phyloP scores from a whole-genome alignment of 1,140 invertebrate species.

The Drosophila orosa region DNA sequence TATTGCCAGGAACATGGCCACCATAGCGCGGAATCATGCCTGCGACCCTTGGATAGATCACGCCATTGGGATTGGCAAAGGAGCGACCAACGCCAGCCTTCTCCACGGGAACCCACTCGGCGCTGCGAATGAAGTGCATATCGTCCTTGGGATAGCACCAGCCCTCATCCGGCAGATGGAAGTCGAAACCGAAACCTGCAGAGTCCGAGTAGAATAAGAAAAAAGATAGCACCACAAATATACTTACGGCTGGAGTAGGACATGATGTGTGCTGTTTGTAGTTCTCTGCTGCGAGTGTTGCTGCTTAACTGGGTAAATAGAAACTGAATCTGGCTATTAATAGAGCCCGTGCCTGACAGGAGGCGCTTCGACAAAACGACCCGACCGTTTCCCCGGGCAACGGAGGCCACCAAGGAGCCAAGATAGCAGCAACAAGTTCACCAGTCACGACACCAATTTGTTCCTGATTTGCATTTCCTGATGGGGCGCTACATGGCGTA shows the following conservation, averaged over 20 bases:
- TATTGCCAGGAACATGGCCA: slow-evolving; percentile 89
- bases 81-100: slow-evolving; percentile 67
- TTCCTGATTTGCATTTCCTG: slow-evolving; percentile 37
- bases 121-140: slow-evolving; percentile 86
- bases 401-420: slow-evolving; percentile 28
- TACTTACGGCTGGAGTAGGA: slow-evolving; percentile 67
- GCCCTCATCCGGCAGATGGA: slow-evolving; percentile 63
- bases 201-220: background rate
- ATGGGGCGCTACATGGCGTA: slow-evolving; percentile 22
- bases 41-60: slow-evolving; percentile 89
- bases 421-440: slow-evolving; percentile 64
- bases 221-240: no score
- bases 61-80: slow-evolving; percentile 85
- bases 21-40: slow-evolving; percentile 90
- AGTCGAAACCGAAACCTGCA: slow-evolving; percentile 63
- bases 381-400: slow-evolving; percentile 63
- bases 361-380: slow-evolving; percentile 69
- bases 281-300: slow-evolving; percentile 17
- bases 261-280: slow-evolving; percentile 33
- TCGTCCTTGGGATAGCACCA: slow-evolving; percentile 87
- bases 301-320: slow-evolving; percentile 42
- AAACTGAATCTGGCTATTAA: slow-evolving; percentile 36
- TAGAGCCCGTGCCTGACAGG: slow-evolving; percentile 43
- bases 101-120: slow-evolving; percentile 89
- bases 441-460: slow-evolving; percentile 58